phyloP scores from a whole-genome alignment of 2,797 vertebrate species.

The Myripristis murdjan region DNA sequence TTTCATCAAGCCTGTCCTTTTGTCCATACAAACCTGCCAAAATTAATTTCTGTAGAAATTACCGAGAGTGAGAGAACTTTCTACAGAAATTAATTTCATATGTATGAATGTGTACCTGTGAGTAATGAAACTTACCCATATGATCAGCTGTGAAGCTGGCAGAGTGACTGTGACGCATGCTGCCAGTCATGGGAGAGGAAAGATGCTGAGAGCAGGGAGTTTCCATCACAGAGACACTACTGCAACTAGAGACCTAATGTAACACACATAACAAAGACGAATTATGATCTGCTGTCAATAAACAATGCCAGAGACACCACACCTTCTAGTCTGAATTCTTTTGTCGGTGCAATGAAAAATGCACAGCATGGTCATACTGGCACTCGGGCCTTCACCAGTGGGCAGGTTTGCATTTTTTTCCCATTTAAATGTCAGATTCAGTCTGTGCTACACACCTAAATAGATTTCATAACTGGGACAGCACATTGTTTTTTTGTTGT shows the following conservation, averaged over 20 bases:
- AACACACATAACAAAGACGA: constrained; percentile 17
- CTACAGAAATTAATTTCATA: too few relatives aligned
- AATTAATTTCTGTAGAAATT: not conserved
- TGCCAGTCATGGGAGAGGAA: constrained; percentile 26
- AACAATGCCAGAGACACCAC: too few relatives aligned
- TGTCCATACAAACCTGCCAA: not conserved
- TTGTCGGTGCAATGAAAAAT: not conserved
- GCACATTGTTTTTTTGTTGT: not conserved
- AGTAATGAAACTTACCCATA: constrained; percentile 52
- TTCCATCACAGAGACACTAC: constrained; percentile 56
- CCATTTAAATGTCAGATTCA: not conserved
- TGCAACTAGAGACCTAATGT: constrained; percentile 69
- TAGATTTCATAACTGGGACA: not conserved
- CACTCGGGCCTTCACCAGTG: not conserved
- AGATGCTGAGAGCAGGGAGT: constrained; percentile 40
- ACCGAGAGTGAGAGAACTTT: not conserved
- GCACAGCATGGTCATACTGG: not conserved
- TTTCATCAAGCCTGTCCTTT: too few relatives aligned
- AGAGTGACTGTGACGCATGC: constrained; percentile 36
- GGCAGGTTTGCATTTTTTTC: not conserved
- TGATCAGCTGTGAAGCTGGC: constrained; percentile 50
- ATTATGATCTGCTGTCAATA: too few relatives aligned
- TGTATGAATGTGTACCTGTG: not conserved
- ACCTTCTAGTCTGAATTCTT: not conserved
- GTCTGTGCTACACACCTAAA: not conserved